Evolutionary conservation across 2,113 vertebrate species (phyloP).

Genomic region (Regulus satrapa): DNA sequence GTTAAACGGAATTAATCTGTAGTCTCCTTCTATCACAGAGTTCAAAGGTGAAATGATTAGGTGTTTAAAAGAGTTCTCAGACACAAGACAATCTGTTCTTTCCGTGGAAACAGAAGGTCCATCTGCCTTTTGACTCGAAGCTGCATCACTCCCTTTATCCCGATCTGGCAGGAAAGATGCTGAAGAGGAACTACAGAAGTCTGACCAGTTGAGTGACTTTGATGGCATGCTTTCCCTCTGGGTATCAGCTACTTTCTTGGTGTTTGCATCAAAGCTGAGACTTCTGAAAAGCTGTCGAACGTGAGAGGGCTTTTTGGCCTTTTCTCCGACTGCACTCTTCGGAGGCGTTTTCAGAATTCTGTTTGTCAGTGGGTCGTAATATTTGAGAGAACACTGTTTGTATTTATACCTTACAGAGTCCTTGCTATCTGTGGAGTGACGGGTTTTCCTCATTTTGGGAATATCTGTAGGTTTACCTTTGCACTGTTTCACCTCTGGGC

Average conservation of each 20-base stretch:
- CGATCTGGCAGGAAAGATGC: constrained; percentile 18
- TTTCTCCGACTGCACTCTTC: constrained; percentile 40
- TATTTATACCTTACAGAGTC: constrained; percentile 77
- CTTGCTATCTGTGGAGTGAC: constrained; percentile 63
- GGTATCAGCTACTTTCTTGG: constrained; percentile 33
- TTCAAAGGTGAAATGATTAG: constrained; percentile 51
- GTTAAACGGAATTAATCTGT: constrained; percentile 36
- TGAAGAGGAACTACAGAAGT: constrained; percentile 44
- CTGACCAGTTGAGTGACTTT: constrained; percentile 48
- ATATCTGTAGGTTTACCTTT: constrained; percentile 31
- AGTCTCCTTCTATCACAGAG: constrained; percentile 15
- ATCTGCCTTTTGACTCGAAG: constrained; percentile 37
- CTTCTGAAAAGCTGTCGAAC: constrained; percentile 80
- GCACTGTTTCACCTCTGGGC: constrained; percentile 71
- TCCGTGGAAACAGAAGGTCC: constrained; percentile 40
- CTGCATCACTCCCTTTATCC: constrained; percentile 32
- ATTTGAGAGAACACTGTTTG: constrained; percentile 77
- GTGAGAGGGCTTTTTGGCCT: constrained; percentile 45
- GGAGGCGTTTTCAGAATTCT: constrained; percentile 77
- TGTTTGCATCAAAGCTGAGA: constrained; percentile 77
- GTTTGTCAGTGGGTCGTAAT: constrained; percentile 80
- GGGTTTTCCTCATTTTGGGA: constrained; percentile 64
- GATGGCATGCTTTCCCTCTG: constrained; percentile 29
- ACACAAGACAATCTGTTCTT: constrained; percentile 10
- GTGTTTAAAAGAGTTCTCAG: constrained; percentile 53